Conservation (phyloP, 2,113 vertebrate species). For the Phyllostomus discolor region DNA sequence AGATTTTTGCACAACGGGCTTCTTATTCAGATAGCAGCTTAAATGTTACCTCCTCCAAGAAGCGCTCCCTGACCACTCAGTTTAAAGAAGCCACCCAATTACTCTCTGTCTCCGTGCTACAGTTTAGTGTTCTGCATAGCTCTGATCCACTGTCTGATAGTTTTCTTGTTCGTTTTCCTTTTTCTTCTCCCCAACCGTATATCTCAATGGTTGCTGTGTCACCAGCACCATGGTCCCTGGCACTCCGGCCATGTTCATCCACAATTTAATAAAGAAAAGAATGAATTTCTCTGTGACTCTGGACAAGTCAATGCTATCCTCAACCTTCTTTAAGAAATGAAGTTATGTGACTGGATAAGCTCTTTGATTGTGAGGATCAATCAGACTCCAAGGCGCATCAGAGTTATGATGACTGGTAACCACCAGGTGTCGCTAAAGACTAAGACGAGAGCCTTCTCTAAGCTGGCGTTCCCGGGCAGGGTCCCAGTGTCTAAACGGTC, state of each 20-base stretch:
- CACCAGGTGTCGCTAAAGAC: constrained; percentile 49
- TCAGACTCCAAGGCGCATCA: background rate
- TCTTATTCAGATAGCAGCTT: background rate
- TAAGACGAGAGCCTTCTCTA: background rate
- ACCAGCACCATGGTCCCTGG: background rate
- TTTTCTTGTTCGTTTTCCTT: background rate
- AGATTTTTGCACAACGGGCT: background rate
- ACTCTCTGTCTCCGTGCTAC: background rate
- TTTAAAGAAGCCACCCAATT: background rate
- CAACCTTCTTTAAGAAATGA: background rate
- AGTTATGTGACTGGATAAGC: background rate
- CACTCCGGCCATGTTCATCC: fast-evolving
- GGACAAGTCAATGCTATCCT: background rate
- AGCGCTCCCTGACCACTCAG: background rate
- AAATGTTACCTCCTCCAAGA: background rate
- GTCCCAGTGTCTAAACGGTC: fast-evolving
- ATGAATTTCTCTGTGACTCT: background rate
- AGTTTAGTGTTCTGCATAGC: background rate
- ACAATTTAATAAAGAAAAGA: background rate
- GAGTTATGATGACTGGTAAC: background rate
- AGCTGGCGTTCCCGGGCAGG: fast-evolving
- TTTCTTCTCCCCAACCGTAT: background rate
- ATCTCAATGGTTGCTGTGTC: background rate
- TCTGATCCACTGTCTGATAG: background rate
- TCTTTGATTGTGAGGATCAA: background rate